These are phyloP conservation scores for Noturus placidus DNA, from an alignment of 2,113 vertebrate species.

Conservation along the genomic window DNA sequence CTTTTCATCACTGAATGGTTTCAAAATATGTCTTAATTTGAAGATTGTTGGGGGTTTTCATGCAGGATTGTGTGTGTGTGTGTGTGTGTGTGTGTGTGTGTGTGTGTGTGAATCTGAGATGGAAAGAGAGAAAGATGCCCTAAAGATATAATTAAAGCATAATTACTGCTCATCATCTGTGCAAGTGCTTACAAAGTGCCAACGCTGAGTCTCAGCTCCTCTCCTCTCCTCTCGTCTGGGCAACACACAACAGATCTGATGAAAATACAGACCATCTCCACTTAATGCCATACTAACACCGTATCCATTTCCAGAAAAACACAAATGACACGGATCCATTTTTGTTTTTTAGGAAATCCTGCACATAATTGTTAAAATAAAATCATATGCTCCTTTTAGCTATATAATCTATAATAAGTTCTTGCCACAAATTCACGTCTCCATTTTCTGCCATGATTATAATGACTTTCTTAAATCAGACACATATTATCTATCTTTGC, in stretches of 20 bases:
- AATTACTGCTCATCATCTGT: slow-evolving; percentile 74
- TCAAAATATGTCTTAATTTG: slow-evolving; percentile 70
- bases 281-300: slow-evolving; percentile 44
- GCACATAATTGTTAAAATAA: background rate
- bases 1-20: slow-evolving; percentile 72
- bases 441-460: background rate
- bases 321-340: background rate
- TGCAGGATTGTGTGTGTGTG: slow-evolving; percentile 12
- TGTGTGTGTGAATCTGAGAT: background rate
- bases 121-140: slow-evolving; percentile 68
- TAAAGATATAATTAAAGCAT: slow-evolving; percentile 76
- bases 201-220: slow-evolving; percentile 61
- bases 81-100: slow-evolving; percentile 9
- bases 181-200: slow-evolving; percentile 73
- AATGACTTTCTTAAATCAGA: slow-evolving; percentile 11
- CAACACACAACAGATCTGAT: slow-evolving; percentile 46
- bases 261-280: slow-evolving; percentile 36
- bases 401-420: background rate
- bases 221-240: slow-evolving; percentile 64
- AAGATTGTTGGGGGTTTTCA: slow-evolving; percentile 34
- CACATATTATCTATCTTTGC: background rate
- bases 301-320: slow-evolving; percentile 19
- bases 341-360: background rate
- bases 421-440: background rate
- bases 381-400: background rate